phyloP scores from a whole-genome alignment of 2,888 invertebrate species.

The Drosophila borealis region DNA sequence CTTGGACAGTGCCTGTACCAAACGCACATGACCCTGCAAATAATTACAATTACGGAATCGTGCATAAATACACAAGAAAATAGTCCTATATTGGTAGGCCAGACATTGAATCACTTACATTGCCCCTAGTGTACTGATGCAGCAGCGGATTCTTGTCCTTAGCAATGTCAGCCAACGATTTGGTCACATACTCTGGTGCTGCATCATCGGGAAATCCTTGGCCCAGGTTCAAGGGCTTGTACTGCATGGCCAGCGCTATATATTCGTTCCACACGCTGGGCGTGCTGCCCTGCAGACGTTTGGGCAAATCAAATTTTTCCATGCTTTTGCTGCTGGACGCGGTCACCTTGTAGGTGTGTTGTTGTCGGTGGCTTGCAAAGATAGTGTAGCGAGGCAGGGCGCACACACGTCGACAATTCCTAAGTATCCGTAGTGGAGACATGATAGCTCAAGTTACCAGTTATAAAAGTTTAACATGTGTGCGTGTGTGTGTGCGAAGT shows the following conservation, averaged over 20 bases:
- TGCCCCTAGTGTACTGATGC: constrained; percentile 97
- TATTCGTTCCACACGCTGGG: constrained; percentile 91
- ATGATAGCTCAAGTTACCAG: constrained; percentile 3
- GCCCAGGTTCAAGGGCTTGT: constrained; percentile 96
- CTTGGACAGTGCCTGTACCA: constrained; percentile 93
- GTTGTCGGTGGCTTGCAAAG: constrained; percentile 8
- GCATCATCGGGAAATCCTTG: constrained; percentile 98
- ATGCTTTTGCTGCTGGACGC: constrained; percentile 48
- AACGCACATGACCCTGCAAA: constrained; percentile 93
- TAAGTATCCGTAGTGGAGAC: constrained; percentile 69
- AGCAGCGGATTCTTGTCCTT: constrained; percentile 89
- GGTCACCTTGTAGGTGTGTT: constrained; percentile 7
- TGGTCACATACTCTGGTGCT: constrained; percentile 92
- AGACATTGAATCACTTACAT: constrained; percentile 88
- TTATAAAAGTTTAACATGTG: constrained; percentile 18
- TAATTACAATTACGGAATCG: not conserved
- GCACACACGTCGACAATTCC: constrained; percentile 41
- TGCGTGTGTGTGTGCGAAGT: constrained; percentile 17
- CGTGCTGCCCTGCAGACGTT: constrained; percentile 83
- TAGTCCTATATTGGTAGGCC: too few relatives aligned
- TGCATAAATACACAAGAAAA: too few relatives aligned
- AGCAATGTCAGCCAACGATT: constrained; percentile 90
- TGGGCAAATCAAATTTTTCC: constrained; percentile 84
- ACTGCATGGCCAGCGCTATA: constrained; percentile 91
- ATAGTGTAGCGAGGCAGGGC: constrained; percentile 18